These are phyloP conservation scores for Cephus sareptanus DNA, from an alignment of 2,888 invertebrate genomes.

Conservation along the genomic window DNA sequence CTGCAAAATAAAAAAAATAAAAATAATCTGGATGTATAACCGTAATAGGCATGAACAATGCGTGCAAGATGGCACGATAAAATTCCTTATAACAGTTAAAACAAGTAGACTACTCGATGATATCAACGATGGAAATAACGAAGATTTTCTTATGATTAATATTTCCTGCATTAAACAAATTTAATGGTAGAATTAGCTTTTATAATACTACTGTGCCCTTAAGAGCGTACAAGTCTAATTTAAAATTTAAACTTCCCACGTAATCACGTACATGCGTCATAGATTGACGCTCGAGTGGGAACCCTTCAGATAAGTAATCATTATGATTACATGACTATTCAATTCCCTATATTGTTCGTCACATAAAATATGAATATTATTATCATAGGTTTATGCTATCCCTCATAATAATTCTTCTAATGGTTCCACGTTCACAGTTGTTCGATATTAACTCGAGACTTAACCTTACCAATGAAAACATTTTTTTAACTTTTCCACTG, in stretches of 20 bases:
- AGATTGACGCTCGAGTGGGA: background rate
- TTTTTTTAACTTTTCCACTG: too few species aligned
- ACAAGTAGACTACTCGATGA: background rate
- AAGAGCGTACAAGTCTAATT: background rate
- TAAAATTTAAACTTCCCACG: background rate
- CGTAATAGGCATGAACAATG: background rate
- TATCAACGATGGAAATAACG: background rate
- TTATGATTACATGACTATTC: background rate
- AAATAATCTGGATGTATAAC: background rate
- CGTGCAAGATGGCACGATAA: background rate
- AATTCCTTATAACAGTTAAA: background rate
- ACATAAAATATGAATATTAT: background rate
- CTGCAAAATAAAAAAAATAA: conserved; percentile 22
- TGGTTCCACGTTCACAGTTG: background rate
- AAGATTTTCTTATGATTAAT: background rate
- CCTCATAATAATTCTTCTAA: background rate
- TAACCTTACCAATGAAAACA: too few species aligned
- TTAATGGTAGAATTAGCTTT: background rate
- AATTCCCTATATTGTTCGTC: background rate
- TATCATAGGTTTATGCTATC: background rate
- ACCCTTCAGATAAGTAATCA: background rate
- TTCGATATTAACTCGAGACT: too few species aligned
- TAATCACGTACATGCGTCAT: background rate
- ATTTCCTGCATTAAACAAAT: background rate
- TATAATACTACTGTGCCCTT: background rate